phyloP scores from a whole-genome alignment of 2,888 invertebrate species.

The Dryocosmus kuriphilus region DNA sequence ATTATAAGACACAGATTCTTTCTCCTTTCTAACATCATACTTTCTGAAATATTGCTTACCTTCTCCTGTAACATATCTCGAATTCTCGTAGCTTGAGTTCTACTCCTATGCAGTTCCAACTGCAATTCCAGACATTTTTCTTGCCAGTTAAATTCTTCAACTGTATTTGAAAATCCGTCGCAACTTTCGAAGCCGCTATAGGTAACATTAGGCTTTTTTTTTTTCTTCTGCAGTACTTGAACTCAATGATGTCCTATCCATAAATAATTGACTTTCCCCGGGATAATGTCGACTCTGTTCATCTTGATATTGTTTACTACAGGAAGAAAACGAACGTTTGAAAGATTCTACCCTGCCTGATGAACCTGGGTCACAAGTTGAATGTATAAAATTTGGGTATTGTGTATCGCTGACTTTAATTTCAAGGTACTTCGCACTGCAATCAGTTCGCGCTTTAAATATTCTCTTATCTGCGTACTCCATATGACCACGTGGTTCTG shows the following conservation, averaged over 20 bases:
- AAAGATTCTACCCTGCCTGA: constrained; percentile 58
- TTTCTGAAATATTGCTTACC: constrained; percentile 79
- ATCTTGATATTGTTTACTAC: constrained; percentile 61
- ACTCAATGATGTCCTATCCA: constrained; percentile 43
- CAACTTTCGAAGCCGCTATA: constrained; percentile 73
- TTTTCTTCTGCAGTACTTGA: constrained; percentile 60
- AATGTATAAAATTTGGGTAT: constrained; percentile 52
- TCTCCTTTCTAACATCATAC: not conserved
- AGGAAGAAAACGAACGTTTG: constrained; percentile 67
- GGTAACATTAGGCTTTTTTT: constrained; percentile 71
- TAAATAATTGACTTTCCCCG: constrained; percentile 46
- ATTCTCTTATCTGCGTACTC: constrained; percentile 69
- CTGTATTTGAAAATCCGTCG: constrained; percentile 71
- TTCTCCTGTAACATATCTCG: constrained; percentile 94
- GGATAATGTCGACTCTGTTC: constrained; percentile 45
- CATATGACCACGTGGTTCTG: constrained; percentile 74
- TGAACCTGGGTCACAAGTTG: constrained; percentile 63
- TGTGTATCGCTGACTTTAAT: constrained; percentile 58
- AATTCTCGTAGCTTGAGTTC: constrained; percentile 91
- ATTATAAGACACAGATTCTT: not conserved
- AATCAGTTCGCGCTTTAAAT: constrained; percentile 65
- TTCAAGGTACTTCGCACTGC: constrained; percentile 63
- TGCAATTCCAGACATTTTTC: constrained; percentile 92
- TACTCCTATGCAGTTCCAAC: constrained; percentile 90
- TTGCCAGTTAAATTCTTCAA: constrained; percentile 88